A percentile compares a stretch with the other conserved stretches of the same genome.
Evolutionary conservation across 2,113 vertebrate genomes (phyloP).

Genomic region (Colistium nudipinnis): DNA sequence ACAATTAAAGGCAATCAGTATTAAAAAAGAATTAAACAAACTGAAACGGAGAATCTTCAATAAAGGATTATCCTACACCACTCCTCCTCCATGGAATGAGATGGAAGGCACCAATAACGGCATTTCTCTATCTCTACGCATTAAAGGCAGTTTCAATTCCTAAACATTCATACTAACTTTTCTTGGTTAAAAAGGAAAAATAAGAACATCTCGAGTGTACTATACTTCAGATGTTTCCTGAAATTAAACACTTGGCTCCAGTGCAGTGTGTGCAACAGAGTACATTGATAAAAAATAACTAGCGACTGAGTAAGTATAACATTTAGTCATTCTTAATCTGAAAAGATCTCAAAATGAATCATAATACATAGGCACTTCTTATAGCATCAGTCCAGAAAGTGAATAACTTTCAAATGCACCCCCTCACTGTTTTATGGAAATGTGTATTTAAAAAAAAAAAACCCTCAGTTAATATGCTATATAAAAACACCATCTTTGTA

Average conservation of each 20-base stretch:
- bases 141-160: neutral
- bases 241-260: conserved; percentile 24
- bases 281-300: neutral
- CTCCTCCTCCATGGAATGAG: conserved; percentile 36
- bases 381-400: conserved; percentile 11
- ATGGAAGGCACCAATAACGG: conserved; percentile 57
- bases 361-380: conserved; percentile 64
- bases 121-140: conserved; percentile 10
- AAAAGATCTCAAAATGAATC: conserved; percentile 50
- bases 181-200: neutral
- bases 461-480: neutral
- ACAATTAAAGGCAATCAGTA: conserved; percentile 36
- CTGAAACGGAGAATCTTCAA: conserved; percentile 3
- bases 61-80: conserved; percentile 7
- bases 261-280: conserved; percentile 19
- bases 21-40: neutral
- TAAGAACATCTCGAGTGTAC: conserved; percentile 1
- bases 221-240: neutral
- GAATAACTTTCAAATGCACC: conserved; percentile 11
- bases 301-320: conserved; percentile 30
- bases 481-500: neutral
- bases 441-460: conserved; percentile 33
- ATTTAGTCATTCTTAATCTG: conserved; percentile 41
- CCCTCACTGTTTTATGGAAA: conserved; percentile 6
- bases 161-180: conserved; percentile 8